Evolutionary conservation across 2,797 vertebrate genomes (phyloP), one percentile per base, ranked within the genome.

Genomic region (Rhyacichthys aspro): DNA sequence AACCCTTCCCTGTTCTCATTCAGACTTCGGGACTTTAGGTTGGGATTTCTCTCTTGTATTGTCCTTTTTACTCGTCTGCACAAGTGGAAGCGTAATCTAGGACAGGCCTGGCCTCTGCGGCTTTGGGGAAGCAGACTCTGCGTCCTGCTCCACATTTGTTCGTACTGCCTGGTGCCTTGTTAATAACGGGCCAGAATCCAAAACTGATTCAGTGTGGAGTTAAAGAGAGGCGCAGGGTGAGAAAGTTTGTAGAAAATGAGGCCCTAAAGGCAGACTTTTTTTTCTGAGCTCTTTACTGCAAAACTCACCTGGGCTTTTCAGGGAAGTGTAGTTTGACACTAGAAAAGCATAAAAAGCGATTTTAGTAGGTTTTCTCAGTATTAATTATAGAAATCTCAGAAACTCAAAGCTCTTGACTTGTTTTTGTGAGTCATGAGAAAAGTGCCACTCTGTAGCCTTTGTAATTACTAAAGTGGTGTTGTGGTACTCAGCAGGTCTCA

Each of bases 71-170:
- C 63, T 47, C 16, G 46, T 38, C 78, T 63, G 58, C 46, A 17
- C 49, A 45, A 65, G 67, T 72, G 8, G 70, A 89, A 89, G 67
- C 23, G 7, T 3, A 28, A 53, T 39, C 36, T 85, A 83, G 84
- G 78, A 49, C 84, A 65, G 70, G 34, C 34, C 18, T 59, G 32
- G 48, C 45, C 54, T 67, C 52, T 54, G 72, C 58, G 55, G 77
- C 59, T 78, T 72, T 9, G 39, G 55, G 53, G 63, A 72, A 60
- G 19, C 55, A 19, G 48, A 67, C 3, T 4, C 62, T 63, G 43
- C 66, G 76, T 79, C 64, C 79, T 86, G 70, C 76, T 84, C 71
- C 64, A 70, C 55, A 83, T 84, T 72, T 42, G 17, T 54, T 32
- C 44, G 16, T 42, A 9, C 53, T 67, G 55, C 63, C 60, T 70